phyloP scores from a whole-genome alignment of 1,140 invertebrate species.

The Ptiloglossa arizonensis region DNA sequence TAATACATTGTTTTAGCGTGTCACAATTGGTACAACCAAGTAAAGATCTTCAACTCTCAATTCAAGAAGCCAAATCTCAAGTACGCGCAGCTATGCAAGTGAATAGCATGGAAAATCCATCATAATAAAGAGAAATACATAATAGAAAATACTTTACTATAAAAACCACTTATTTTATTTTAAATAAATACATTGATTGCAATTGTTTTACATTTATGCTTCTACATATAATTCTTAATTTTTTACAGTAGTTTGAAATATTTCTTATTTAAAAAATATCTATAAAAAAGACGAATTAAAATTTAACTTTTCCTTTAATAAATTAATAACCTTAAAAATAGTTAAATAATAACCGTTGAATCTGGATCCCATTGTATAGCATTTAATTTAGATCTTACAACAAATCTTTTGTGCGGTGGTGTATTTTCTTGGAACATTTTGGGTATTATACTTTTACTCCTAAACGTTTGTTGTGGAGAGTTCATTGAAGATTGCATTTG shows the following conservation, averaged over 20 bases:
- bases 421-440: constrained; percentile 75
- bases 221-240: constrained; percentile 3
- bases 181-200: constrained; percentile 35
- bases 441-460: constrained; percentile 57
- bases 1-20: constrained; percentile 66
- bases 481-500: constrained; percentile 53
- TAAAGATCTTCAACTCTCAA: constrained; percentile 70
- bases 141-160: neutral
- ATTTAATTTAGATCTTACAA: constrained; percentile 64
- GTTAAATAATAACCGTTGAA: constrained; percentile 74
- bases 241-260: constrained; percentile 8
- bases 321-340: neutral
- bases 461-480: constrained; percentile 65
- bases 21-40: constrained; percentile 70
- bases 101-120: constrained; percentile 16
- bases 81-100: constrained; percentile 72
- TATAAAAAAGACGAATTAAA: neutral
- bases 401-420: constrained; percentile 64
- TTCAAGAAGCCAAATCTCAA: constrained; percentile 68
- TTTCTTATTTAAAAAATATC: neutral
- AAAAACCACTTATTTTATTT: constrained; percentile 53
- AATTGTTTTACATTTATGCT: constrained; percentile 1
- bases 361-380: constrained; percentile 74
- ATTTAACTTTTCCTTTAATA: constrained; percentile 10
- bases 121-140: constrained; percentile 29